Evolutionary conservation across 1,140 invertebrate species (phyloP).

Genomic region (Agrypnia vestita): DNA sequence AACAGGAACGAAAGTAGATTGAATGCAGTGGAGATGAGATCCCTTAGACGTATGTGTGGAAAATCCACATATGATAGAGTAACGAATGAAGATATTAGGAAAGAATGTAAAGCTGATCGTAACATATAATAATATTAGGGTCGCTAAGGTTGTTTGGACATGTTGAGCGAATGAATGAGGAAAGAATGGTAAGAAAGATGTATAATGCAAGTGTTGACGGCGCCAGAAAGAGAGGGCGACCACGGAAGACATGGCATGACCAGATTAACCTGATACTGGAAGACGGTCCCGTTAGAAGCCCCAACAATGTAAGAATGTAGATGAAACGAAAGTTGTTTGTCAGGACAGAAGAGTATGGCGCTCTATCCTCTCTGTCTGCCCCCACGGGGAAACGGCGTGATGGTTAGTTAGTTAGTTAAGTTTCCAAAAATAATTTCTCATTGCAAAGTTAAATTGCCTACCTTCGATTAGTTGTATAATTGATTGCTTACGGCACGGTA

Average conservation of each 20-base stretch:
- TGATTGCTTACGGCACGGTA: neutral
- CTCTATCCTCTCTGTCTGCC: neutral
- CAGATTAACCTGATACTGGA: neutral
- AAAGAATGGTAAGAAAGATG: neutral
- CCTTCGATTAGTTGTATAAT: too few species aligned
- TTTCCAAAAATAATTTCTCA: too few species aligned
- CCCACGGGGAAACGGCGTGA: neutral
- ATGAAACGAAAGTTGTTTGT: neutral
- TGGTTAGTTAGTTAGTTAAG: neutral
- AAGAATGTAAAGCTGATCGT: neutral
- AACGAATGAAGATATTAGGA: neutral
- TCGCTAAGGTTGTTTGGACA: neutral
- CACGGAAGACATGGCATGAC: neutral
- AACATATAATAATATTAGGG: neutral
- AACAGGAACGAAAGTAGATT: neutral
- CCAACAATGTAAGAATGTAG: neutral
- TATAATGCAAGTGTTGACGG: neutral
- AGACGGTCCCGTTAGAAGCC: neutral
- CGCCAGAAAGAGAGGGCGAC: neutral
- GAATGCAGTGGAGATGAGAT: neutral
- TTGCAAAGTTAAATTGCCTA: too few species aligned
- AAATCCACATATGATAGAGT: neutral
- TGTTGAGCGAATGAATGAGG: neutral
- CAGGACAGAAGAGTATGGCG: neutral
- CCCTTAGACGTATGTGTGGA: neutral